phyloP scores from a whole-genome alignment of 2,888 invertebrate species.

The Tetheella fluctuosa region DNA sequence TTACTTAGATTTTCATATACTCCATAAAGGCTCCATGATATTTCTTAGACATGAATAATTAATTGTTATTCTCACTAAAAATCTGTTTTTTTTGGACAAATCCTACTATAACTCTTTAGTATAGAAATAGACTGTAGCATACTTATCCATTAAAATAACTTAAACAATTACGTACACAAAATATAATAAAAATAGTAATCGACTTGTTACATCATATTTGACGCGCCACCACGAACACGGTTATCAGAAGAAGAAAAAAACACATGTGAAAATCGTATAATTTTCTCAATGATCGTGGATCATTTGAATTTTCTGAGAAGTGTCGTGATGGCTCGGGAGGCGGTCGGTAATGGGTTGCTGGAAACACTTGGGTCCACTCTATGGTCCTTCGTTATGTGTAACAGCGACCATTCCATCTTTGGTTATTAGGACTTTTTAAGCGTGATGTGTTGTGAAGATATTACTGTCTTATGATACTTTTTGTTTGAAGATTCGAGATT shows the following conservation, averaged over 20 bases:
- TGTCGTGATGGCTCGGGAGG: constrained; percentile 33
- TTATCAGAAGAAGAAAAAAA: not conserved
- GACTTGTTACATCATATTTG: not conserved
- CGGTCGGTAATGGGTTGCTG: constrained; percentile 38
- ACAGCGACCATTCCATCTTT: not conserved
- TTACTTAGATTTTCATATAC: too few species aligned
- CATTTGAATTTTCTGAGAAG: constrained; percentile 30
- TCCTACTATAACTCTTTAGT: too few species aligned
- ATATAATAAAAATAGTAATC: too few species aligned
- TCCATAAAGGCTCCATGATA: too few species aligned
- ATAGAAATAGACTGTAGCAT: too few species aligned
- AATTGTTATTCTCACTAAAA: too few species aligned
- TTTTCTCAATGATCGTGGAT: constrained; percentile 23
- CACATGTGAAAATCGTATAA: not conserved
- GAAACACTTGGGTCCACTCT: constrained; percentile 26
- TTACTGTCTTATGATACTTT: not conserved
- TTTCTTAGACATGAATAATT: too few species aligned
- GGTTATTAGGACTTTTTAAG: not conserved
- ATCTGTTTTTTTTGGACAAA: too few species aligned
- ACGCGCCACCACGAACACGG: not conserved
- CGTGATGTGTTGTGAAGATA: not conserved
- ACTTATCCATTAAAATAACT: too few species aligned
- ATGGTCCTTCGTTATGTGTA: not conserved
- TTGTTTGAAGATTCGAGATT: not conserved
- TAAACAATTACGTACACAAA: too few species aligned